Conservation (phyloP, 2,888 invertebrate genomes). For the Hartigia nigra region DNA sequence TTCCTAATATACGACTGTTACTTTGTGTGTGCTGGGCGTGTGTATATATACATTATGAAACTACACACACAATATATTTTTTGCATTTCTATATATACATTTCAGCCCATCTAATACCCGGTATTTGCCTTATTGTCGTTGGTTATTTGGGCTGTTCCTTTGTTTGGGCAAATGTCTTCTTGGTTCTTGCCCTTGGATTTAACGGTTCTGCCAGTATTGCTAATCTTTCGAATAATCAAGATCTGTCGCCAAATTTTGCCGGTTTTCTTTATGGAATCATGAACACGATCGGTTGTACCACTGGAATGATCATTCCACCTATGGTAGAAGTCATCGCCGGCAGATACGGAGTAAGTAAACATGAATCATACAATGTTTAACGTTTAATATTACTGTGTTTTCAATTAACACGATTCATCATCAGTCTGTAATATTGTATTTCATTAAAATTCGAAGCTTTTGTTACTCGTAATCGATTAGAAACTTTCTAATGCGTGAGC, state of each 20-base stretch:
- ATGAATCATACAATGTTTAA: conserved; percentile 6
- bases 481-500: no score
- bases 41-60: no score
- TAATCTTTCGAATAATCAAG: conserved; percentile 69
- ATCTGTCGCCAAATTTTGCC: conserved; percentile 79
- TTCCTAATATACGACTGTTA: no score
- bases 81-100: conserved; percentile 44
- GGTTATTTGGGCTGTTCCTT: conserved; percentile 52
- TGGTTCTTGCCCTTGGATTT: conserved; percentile 54
- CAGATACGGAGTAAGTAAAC: conserved; percentile 66
- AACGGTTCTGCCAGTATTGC: conserved; percentile 67
- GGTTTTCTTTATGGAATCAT: conserved; percentile 80
- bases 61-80: no score
- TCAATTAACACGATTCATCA: not conserved
- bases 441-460: not conserved
- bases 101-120: conserved; percentile 71
- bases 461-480: no score
- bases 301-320: conserved; percentile 79
- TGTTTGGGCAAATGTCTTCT: conserved; percentile 48
- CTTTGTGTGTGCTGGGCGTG: no score
- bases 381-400: no score
- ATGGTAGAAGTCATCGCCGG: conserved; percentile 74
- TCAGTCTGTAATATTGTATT: not conserved
- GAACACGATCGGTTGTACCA: conserved; percentile 77
- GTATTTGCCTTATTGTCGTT: conserved; percentile 67